A percentile compares a stretch with the other conserved stretches of the same genome.
Conservation (phyloP, 1,140 invertebrate species). For the Drosophila tropicalis region DNA sequence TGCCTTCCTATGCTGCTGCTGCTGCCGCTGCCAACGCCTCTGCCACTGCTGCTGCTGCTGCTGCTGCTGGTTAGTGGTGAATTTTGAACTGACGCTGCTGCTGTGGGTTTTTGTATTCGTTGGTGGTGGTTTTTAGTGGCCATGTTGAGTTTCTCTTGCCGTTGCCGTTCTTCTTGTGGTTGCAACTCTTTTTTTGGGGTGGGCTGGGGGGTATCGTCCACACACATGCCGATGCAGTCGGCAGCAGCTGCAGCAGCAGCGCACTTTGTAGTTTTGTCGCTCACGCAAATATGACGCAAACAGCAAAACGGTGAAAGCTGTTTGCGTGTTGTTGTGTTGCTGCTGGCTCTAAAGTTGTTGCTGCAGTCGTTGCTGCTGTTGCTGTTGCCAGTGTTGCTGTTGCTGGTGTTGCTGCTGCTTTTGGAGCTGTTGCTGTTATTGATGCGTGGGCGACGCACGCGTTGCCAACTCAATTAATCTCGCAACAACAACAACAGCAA, state of each 20-base stretch:
- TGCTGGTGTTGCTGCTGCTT: conserved; percentile 4
- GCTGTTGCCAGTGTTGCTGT: conserved; percentile 14
- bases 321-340: conserved; percentile 33
- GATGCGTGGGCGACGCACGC: conserved; percentile 72
- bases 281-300: conserved; percentile 67
- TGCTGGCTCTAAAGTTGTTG: conserved; percentile 7
- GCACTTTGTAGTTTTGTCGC: conserved; percentile 64
- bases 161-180: conserved; percentile 11
- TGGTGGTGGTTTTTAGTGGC: conserved; percentile 64
- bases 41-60: conserved; percentile 16
- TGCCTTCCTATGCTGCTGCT: conserved; percentile 2
- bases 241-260: conserved; percentile 16
- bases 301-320: conserved; percentile 67
- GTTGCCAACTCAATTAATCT: conserved; percentile 77
- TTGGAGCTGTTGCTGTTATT: conserved; percentile 24
- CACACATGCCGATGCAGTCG: conserved; percentile 55
- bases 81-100: conserved; percentile 35
- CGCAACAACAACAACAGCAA: conserved; percentile 4
- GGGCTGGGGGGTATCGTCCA: neutral
- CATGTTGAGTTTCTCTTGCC: conserved; percentile 49
- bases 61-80: conserved; percentile 26
- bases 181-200: conserved; percentile 15
- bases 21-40: conserved; percentile 25
- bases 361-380: conserved; percentile 33
- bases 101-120: conserved; percentile 19